Evolutionary conservation across 1,140 invertebrate genomes (phyloP).

Genomic region (Lineus longissimus): DNA sequence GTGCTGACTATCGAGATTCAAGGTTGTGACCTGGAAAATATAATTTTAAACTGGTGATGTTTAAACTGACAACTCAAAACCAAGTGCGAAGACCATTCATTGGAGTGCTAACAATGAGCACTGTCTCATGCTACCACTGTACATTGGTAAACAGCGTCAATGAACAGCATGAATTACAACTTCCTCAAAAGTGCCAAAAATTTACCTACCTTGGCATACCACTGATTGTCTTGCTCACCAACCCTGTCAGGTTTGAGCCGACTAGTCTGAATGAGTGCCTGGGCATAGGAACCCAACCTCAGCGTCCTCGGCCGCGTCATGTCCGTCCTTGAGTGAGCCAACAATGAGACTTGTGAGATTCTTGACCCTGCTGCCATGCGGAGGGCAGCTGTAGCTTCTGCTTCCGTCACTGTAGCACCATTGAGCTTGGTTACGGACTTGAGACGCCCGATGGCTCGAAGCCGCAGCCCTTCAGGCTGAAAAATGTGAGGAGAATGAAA

Average conservation of each 20-base stretch:
- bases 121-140: too few relatives aligned
- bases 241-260: constrained; percentile 38
- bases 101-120: too few relatives aligned
- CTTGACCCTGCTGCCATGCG: constrained; percentile 46
- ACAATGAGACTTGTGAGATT: constrained; percentile 46
- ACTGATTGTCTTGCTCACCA: constrained; percentile 36
- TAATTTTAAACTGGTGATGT: too few relatives aligned
- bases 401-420: constrained; percentile 35
- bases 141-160: too few relatives aligned
- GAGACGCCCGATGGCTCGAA: constrained; percentile 43
- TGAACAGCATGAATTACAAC: too few relatives aligned
- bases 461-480: constrained; percentile 39
- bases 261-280: constrained; percentile 34
- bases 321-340: constrained; percentile 41
- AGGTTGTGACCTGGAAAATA: constrained; percentile 37
- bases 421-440: constrained; percentile 43
- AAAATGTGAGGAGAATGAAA: constrained; percentile 7
- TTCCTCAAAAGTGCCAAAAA: too few relatives aligned
- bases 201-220: constrained; percentile 38
- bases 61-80: too few relatives aligned
- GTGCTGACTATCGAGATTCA: constrained; percentile 46
- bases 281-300: constrained; percentile 30
- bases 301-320: constrained; percentile 35
- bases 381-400: constrained; percentile 40
- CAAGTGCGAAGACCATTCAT: too few relatives aligned